phyloP scores from a whole-genome alignment of 2,113 vertebrate species.

The Eptesicus fuscus region DNA sequence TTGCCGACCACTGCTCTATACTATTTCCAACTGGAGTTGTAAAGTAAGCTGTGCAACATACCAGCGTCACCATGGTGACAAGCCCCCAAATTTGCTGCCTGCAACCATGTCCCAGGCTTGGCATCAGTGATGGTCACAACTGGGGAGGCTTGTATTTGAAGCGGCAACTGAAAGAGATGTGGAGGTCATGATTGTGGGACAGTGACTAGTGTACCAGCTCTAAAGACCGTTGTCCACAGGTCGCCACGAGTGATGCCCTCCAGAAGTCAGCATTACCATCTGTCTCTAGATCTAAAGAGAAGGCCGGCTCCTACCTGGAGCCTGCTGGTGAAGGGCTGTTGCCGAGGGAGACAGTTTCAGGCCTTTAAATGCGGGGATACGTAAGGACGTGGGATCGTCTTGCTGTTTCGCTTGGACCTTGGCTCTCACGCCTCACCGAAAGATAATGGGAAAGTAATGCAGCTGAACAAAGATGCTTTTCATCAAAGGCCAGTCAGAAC shows the following conservation, averaged over 20 bases:
- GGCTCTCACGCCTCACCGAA: background rate
- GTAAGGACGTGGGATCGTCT: background rate
- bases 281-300: background rate
- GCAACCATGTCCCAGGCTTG: background rate
- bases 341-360: background rate
- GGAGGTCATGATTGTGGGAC: background rate
- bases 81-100: background rate
- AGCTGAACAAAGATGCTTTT: constrained; percentile 7
- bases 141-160: background rate
- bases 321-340: background rate
- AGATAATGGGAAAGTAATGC: constrained; percentile 10
- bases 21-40: background rate
- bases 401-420: constrained; percentile 17
- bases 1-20: background rate
- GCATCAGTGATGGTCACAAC: background rate
- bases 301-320: background rate
- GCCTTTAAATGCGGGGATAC: constrained; percentile 10
- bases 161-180: background rate
- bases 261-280: background rate
- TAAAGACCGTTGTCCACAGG: background rate
- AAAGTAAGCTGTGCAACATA: background rate
- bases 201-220: background rate
- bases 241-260: background rate
- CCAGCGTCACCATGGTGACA: background rate
- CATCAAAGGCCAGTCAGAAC: constrained; percentile 6